A percentile compares a stretch with the other conserved stretches of the same genome.
phyloP scores from a whole-genome alignment of 2,888 invertebrate species.

The Gymnosoma rotundatum region DNA sequence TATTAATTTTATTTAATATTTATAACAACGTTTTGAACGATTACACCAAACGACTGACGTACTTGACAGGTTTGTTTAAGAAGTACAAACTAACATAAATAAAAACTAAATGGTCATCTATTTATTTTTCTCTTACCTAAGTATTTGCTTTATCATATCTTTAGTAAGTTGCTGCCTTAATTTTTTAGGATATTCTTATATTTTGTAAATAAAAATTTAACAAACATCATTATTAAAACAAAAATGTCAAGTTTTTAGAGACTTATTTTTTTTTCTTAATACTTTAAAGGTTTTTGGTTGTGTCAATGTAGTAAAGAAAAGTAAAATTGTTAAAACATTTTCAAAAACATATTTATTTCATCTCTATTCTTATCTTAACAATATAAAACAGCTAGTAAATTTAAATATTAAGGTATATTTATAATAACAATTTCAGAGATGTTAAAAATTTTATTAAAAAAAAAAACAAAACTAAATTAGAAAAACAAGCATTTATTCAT shows the following conservation, averaged over 20 bases:
- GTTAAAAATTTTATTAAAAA: neutral
- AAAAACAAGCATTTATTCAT: conserved; percentile 53
- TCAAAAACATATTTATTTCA: neutral
- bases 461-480: conserved; percentile 3
- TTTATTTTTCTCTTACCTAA: conserved; percentile 1
- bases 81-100: conserved; percentile 41
- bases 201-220: conserved; percentile 25
- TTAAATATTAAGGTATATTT: neutral
- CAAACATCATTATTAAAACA: neutral
- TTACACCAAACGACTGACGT: conserved; percentile 27
- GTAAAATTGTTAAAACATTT: neutral
- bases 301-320: neutral
- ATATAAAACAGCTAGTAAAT: too few species aligned
- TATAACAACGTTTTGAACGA: conserved; percentile 4
- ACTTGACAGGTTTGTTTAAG: conserved; percentile 48
- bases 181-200: conserved; percentile 5
- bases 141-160: conserved; percentile 37
- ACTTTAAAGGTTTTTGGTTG: neutral
- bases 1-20: conserved; percentile 30
- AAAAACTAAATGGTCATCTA: conserved; percentile 16
- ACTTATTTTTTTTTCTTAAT: neutral
- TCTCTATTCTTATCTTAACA: neutral
- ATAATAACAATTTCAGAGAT: neutral
- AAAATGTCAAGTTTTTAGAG: neutral
- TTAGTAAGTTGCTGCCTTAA: conserved; percentile 24